A percentile compares a stretch with the other conserved stretches of the same genome.
Evolutionary conservation across 2,797 vertebrate species (phyloP).

Genomic region (Pitangus sulphuratus): DNA sequence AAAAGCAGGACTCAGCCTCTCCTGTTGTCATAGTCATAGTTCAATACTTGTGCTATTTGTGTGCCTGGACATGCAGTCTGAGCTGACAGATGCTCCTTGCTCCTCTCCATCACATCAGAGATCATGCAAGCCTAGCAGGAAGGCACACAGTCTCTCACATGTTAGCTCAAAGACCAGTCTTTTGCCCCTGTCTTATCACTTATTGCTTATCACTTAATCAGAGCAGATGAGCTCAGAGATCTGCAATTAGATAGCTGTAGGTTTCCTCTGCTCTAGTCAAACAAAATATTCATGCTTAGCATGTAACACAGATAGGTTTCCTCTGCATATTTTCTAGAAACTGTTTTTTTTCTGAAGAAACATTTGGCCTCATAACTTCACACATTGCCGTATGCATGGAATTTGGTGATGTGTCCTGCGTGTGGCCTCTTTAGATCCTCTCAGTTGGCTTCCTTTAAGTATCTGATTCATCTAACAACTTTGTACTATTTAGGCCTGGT

Average conservation of each 20-base stretch:
- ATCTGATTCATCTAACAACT: neutral
- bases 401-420: neutral
- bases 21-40: neutral
- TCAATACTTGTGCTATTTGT: neutral
- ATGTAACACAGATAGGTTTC: neutral
- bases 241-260: neutral
- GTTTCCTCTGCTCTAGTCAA: neutral
- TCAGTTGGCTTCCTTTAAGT: neutral
- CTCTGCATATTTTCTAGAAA: neutral
- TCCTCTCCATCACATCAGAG: neutral
- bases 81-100: neutral
- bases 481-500: neutral
- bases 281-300: neutral
- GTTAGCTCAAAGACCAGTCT: neutral
- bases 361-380: neutral
- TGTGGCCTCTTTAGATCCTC: neutral
- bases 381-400: neutral
- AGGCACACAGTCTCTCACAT: fast-evolving
- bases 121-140: neutral
- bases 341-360: neutral
- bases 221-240: neutral
- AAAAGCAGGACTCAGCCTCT: neutral
- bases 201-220: neutral
- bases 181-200: neutral
- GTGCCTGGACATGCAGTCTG: neutral